These are phyloP conservation scores for Misgurnus anguillicaudatus DNA, from an alignment of 2,113 vertebrate genomes.

Conservation along the genomic window DNA sequence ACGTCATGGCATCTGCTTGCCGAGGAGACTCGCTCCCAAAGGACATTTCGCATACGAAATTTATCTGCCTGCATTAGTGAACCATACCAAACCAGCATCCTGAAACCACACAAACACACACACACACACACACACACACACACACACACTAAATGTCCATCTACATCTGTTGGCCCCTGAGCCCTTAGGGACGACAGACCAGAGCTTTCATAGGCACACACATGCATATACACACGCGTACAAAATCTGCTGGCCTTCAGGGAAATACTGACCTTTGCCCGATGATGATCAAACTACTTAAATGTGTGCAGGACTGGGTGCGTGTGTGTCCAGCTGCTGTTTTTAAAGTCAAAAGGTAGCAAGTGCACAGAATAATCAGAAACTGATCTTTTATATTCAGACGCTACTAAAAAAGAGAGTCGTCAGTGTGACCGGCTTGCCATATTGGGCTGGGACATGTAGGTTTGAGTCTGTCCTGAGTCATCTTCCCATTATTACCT, in stretches of 20 bases:
- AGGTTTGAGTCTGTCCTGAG: not conserved
- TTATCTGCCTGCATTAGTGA: conserved; percentile 33
- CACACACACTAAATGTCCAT: conserved; percentile 14
- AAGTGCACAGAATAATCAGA: conserved; percentile 11
- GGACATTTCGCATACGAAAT: conserved; percentile 34
- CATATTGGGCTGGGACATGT: not conserved
- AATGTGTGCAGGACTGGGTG: conserved; percentile 22
- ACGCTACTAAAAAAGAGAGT: not conserved
- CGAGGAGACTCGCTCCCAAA: conserved; percentile 32
- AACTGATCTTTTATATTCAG: not conserved
- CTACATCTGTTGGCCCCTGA: conserved; percentile 17
- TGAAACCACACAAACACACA: conserved; percentile 2
- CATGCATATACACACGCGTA: conserved; percentile 1
- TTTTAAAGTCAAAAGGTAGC: conserved; percentile 5
- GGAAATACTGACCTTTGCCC: conserved; percentile 47
- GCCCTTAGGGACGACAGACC: conserved; percentile 11
- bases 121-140: conserved; percentile 1
- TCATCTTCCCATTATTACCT: not conserved
- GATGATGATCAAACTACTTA: conserved; percentile 49
- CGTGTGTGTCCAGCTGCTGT: conserved; percentile 45
- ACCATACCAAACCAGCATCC: conserved; percentile 27
- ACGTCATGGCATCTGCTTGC: conserved; percentile 37
- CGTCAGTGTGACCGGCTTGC: not conserved
- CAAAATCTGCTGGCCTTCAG: conserved; percentile 10
- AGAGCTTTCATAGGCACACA: not conserved